Evolutionary conservation across 2,797 vertebrate genomes (phyloP).

Genomic region (Peromyscus melanophrys): DNA sequence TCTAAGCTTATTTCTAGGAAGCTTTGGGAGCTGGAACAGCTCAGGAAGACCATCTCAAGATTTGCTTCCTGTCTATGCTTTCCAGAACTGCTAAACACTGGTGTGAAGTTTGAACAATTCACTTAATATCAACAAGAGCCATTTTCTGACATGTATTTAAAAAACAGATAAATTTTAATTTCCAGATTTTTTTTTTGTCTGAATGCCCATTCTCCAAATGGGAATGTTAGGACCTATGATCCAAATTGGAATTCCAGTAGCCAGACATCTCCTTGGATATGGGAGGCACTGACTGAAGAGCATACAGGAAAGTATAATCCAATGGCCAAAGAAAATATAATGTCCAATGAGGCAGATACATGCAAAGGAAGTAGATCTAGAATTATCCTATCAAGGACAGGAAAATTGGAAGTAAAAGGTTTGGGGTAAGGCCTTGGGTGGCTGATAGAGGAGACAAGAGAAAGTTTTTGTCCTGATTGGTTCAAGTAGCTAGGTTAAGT

Average conservation of each 20-base stretch:
- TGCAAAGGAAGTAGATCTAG: background rate
- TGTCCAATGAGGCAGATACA: background rate
- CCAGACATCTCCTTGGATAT: background rate
- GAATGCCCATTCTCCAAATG: background rate
- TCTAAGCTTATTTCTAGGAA: background rate
- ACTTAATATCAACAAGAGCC: background rate
- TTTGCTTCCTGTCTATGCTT: background rate
- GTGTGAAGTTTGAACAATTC: background rate
- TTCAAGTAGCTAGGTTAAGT: background rate
- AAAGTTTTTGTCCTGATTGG: background rate
- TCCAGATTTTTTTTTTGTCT: background rate
- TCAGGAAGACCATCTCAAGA: background rate
- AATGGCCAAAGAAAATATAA: background rate
- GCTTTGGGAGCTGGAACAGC: background rate
- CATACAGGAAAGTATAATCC: background rate
- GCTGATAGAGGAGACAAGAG: background rate
- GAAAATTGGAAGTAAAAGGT: background rate
- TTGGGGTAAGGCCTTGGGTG: background rate
- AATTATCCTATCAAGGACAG: background rate
- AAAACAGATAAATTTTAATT: background rate
- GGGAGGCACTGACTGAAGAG: background rate
- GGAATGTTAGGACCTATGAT: background rate
- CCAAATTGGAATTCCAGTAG: background rate
- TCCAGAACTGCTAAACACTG: background rate
- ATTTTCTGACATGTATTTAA: background rate